Evolutionary conservation across 35 echinoderm and acorn worm genomes (phyloP), one percentile per base, ranked within the genome.

Genomic region (Anneissia japonica): DNA sequence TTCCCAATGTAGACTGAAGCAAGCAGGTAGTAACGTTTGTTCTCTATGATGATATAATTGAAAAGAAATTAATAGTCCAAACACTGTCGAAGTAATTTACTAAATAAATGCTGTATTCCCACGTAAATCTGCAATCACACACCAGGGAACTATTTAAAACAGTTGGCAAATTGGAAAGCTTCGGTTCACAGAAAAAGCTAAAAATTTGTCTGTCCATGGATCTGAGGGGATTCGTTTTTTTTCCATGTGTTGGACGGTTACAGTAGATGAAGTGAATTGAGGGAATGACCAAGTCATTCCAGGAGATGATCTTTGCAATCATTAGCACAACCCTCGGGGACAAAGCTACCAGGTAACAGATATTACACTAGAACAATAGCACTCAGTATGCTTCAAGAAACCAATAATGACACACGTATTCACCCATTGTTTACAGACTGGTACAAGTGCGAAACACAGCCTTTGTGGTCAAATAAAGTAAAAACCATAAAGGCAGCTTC

Each of bases 401-500:
- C 51, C 51, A 9, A 3, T 64, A 64, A 64, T 64, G 51, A 64
- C 1, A 64, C 51, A 19, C 51, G 51, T 23, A 19, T 64, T 64
- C 19, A 64, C 51, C 51, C 26, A 64, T 64, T 64, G 51, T 64
- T 64, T 12, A 64, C 51, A 16, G 19, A 9, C 10, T 19, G 51
- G 51, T 64, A 23, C 19, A 64, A 64, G 51, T 64, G 51, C 21
- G 2, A 64, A 23, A 64, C 2, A 6, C 51, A 64, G 51, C 51
- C 51, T 64, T 64, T 64, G 51, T 64, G 51, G 51, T 64, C 51
- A 64, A 64, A 64, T 64, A 64, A 64, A 64, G 51, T 64, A 64
- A 64, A 64, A 64, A 64, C 51, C 51, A 64, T 64, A 64, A 64
- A 64, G 51, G 26, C 51, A 64, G 51, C 5, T 9, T 16, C 51